These are phyloP conservation scores for Montipora foliosa DNA, from an alignment of 64 coral and sea anemone genomes.

Conservation along the genomic window DNA sequence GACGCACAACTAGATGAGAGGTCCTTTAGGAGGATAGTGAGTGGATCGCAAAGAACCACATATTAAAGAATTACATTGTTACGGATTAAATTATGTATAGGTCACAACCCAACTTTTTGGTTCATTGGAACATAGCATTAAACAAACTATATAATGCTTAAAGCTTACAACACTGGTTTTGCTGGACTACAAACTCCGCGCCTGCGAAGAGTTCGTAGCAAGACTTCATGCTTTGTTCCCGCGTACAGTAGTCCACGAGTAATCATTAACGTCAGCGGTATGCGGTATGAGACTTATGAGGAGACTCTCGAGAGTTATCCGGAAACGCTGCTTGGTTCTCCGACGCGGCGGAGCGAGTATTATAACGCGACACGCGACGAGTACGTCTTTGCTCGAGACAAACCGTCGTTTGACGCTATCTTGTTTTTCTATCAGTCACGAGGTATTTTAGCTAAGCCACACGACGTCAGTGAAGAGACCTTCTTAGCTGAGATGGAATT, in stretches of 20 bases:
- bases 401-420: constrained; percentile 86
- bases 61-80: background rate
- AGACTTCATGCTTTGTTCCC: background rate
- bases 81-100: background rate
- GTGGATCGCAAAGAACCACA: background rate
- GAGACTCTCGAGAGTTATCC: constrained; percentile 90
- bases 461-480: constrained; percentile 76
- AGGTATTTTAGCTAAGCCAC: constrained; percentile 87
- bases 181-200: constrained; percentile 10
- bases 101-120: background rate
- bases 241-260: constrained; percentile 66
- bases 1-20: background rate
- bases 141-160: constrained; percentile 2
- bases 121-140: background rate
- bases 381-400: constrained; percentile 86
- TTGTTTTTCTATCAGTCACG: constrained; percentile 93
- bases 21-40: background rate
- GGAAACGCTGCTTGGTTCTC: constrained; percentile 83
- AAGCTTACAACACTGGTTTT: constrained; percentile 32
- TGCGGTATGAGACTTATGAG: constrained; percentile 90
- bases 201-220: constrained; percentile 1
- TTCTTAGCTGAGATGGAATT: constrained; percentile 90
- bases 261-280: constrained; percentile 91
- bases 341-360: constrained; percentile 66
- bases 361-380: constrained; percentile 65